These are phyloP conservation scores for Phengaris arion DNA, from an alignment of 2,888 invertebrate genomes.

Conservation along the genomic window DNA sequence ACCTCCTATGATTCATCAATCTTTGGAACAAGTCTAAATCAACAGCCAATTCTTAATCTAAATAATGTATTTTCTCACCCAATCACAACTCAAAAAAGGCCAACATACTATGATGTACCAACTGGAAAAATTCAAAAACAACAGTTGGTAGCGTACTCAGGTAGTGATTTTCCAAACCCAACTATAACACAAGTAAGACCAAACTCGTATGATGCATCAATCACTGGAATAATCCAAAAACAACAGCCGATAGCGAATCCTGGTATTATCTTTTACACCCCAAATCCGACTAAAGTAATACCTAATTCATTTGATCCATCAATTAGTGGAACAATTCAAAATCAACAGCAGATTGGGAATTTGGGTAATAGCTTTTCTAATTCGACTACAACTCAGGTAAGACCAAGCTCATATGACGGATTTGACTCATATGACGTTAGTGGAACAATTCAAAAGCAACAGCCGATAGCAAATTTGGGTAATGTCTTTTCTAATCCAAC, in stretches of 20 bases:
- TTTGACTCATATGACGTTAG: background rate
- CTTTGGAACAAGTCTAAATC: background rate
- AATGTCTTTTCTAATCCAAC: background rate
- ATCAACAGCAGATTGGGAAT: background rate
- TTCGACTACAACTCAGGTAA: background rate
- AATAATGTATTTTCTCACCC: background rate
- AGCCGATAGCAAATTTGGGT: background rate
- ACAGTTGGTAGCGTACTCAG: background rate
- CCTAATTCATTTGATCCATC: constrained; percentile 30
- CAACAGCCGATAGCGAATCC: too few species aligned
- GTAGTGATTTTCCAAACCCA: too few species aligned
- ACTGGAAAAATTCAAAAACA: background rate
- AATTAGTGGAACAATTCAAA: constrained; percentile 10
- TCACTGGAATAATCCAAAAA: too few species aligned
- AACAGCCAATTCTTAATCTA: background rate
- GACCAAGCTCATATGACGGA: background rate
- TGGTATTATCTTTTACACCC: too few species aligned
- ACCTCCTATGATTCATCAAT: background rate
- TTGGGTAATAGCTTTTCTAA: background rate
- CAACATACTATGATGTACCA: background rate
- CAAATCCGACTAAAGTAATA: too few species aligned
- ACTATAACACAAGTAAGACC: too few species aligned
- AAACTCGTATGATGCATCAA: too few species aligned
- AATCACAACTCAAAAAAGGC: background rate
- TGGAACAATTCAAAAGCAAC: background rate